Evolutionary conservation across 2,113 vertebrate species (phyloP).

Genomic region (Leptobrachium leishanense): DNA sequence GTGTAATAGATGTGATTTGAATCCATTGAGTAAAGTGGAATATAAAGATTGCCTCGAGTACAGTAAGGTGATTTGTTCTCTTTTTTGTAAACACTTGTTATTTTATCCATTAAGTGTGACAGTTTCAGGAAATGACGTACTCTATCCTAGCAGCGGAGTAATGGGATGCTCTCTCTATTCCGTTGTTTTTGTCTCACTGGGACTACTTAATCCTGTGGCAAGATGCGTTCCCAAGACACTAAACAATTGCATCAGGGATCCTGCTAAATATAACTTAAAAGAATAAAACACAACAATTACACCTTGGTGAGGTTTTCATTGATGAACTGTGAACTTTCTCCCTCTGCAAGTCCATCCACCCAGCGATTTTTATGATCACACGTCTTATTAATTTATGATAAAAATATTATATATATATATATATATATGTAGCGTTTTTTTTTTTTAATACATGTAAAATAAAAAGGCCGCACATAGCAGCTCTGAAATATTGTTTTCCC

Average conservation of each 20-base stretch:
- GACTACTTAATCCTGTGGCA: constrained; percentile 24
- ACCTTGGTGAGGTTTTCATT: constrained; percentile 3
- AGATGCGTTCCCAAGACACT: constrained; percentile 16
- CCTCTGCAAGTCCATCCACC: too few species aligned
- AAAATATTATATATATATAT: too few species aligned
- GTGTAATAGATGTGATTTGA: too few species aligned
- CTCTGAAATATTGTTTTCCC: too few species aligned
- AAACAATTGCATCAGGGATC: constrained; percentile 15
- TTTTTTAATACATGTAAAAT: too few species aligned
- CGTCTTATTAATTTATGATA: too few species aligned
- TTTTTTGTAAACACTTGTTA: background rate
- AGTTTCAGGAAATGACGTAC: constrained; percentile 13
- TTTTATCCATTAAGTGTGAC: background rate
- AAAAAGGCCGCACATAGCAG: too few species aligned
- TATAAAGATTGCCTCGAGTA: background rate
- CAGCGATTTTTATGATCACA: too few species aligned
- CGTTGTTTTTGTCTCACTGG: constrained; percentile 19
- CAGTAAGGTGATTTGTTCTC: background rate
- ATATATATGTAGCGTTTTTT: too few species aligned
- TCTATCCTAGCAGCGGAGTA: constrained; percentile 1
- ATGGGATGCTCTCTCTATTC: constrained; percentile 19
- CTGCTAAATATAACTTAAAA: constrained; percentile 29
- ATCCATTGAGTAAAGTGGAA: background rate
- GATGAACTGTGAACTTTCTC: background rate
- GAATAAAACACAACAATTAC: constrained; percentile 30